Evolutionary conservation across 2,797 vertebrate species (phyloP).

Genomic region (Clarias pachynema): DNA sequence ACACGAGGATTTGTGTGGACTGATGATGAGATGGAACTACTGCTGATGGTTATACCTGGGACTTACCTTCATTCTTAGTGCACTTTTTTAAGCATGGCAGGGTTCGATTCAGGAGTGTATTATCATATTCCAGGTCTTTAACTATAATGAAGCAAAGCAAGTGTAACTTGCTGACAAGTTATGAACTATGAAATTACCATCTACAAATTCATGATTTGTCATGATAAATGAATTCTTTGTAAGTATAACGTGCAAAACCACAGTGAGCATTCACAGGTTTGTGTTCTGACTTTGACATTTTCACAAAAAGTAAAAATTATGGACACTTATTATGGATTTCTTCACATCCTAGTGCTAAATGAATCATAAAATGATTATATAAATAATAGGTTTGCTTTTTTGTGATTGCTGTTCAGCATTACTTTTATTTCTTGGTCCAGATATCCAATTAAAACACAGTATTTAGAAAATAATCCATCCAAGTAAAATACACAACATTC

Average conservation of each 20-base stretch:
- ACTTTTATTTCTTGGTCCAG: no score
- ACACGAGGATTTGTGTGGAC: background rate
- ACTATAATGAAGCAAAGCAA: background rate
- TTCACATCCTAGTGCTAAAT: background rate
- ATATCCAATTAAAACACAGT: no score
- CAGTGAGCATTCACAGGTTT: background rate
- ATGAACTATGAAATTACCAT: background rate
- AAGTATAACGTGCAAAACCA: background rate
- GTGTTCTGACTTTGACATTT: background rate
- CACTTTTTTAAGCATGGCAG: background rate
- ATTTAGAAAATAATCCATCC: background rate
- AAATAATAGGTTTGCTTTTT: background rate
- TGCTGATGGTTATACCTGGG: background rate
- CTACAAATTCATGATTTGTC: background rate
- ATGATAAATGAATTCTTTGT: background rate
- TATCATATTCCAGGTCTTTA: background rate
- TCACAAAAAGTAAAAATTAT: background rate
- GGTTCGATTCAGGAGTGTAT: background rate
- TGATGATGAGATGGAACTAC: background rate
- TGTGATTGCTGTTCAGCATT: background rate
- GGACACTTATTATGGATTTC: background rate
- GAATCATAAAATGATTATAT: background rate
- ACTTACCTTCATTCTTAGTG: background rate
- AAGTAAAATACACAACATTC: constrained; percentile 1
- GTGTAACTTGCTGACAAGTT: background rate